phyloP scores from a whole-genome alignment of 2,888 invertebrate genomes.

The Aplocera efformata region DNA sequence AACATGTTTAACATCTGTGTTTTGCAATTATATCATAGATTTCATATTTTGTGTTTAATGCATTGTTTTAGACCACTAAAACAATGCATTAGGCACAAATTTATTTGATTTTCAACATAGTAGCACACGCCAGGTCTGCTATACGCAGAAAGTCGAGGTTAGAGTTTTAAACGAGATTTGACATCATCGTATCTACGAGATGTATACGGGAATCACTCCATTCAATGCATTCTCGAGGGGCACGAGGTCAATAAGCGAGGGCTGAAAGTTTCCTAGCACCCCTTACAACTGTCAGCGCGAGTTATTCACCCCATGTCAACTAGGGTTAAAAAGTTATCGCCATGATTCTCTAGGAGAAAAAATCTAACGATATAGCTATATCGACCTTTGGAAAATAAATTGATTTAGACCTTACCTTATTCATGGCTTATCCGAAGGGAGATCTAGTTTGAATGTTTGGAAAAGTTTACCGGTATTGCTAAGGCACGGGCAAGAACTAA shows the following conservation, averaged over 20 bases:
- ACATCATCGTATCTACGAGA: no score
- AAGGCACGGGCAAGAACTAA: constrained; percentile 9
- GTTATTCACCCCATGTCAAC: constrained; percentile 70
- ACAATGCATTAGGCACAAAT: no score
- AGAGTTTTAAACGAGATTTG: no score
- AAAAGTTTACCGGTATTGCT: constrained; percentile 3
- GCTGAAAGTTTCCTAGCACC: constrained; percentile 51
- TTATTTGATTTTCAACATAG: no score
- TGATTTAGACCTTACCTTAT: constrained; percentile 28
- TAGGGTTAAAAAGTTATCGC: constrained; percentile 70
- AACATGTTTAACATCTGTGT: no score
- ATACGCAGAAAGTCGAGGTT: no score
- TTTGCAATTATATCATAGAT: no score
- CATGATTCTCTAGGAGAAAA: constrained; percentile 47
- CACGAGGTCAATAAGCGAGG: constrained; percentile 66
- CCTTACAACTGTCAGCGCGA: constrained; percentile 67
- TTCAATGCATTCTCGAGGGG: constrained; percentile 59
- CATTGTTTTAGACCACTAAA: no score
- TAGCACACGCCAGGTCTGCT: no score
- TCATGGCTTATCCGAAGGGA: constrained; percentile 21
- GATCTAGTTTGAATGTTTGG: constrained; percentile 22
- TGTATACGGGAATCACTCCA: no score
- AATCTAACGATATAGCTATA: constrained; percentile 20
- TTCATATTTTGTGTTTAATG: no score
- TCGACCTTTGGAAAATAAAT: constrained; percentile 39